phyloP scores from a whole-genome alignment of 2,113 vertebrate genomes.

The Oceanites oceanicus region DNA sequence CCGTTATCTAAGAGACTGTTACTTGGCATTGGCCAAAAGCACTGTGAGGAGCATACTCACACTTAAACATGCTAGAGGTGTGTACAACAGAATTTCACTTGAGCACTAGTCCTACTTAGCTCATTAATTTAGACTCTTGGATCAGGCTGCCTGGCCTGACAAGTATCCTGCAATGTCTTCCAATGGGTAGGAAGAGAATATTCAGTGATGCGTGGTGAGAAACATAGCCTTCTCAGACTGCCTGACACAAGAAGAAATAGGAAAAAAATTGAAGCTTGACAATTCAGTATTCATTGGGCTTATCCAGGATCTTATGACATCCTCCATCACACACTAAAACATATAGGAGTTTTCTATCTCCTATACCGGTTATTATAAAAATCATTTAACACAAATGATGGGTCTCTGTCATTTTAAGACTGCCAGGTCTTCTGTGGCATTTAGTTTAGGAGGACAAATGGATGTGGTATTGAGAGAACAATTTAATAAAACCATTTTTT shows the following conservation, averaged over 20 bases:
- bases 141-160: neutral
- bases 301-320: neutral
- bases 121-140: neutral
- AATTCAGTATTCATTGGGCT: neutral
- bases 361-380: neutral
- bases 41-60: rapidly evolving
- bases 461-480: neutral
- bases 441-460: neutral
- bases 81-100: neutral
- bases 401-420: neutral
- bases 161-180: neutral
- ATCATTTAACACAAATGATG: neutral
- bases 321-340: neutral
- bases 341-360: neutral
- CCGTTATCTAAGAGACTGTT: neutral
- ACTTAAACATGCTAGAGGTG: neutral
- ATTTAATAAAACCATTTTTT: neutral
- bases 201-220: neutral
- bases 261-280: neutral
- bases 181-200: neutral
- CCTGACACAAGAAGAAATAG: neutral
- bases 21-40: neutral
- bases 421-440: neutral
- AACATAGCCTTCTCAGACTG: neutral
- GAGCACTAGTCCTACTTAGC: no score